Evolutionary conservation across 2,113 vertebrate species (phyloP), one percentile per base, ranked within the genome.

Genomic region (Paradisaea rubra): DNA sequence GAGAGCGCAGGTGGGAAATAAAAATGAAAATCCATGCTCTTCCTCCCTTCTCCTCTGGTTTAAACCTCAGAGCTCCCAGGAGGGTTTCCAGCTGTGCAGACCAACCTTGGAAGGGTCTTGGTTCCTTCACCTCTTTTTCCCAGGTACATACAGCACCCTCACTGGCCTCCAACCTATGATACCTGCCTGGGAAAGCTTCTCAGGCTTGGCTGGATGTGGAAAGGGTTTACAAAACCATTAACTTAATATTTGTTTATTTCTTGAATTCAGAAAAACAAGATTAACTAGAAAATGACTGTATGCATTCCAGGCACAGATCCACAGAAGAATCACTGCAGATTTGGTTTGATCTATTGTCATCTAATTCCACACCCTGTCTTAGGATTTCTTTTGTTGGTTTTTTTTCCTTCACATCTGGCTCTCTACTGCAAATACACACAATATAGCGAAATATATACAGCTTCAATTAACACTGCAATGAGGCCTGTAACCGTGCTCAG

Each of bases 401-500:
- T 52, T 68, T 71, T 90, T 68, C 2, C 81, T 89, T 88, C 81
- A 91, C 47, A 84, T 94, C 82, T 96, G 77, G 72, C 68, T 90
- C 92, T 96, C 94, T 95, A 95, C 90, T 69, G 88, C 95, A 97
- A 96, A 95, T 91, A 96, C 87, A 93, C 84, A 97, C 85, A 95
- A 96, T 64, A 96, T 11, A 95, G 97, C 94, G 19, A 97, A 96
- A 96, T 96, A 97, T 94, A 92, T 93, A 96, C 91, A 97, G 88
- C 95, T 97, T 64, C 85, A 91, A 96, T 93, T 93, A 96, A 96
- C 88, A 92, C 65, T 91, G 87, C 79, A 93, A 93, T 22, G 86
- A 91, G 85, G 86, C 73, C 87, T 96, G 74, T 91, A 92, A 87
- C 64, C 89, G 95, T 94, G 94, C 91, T 95, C 71, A 93, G 93